phyloP scores from a whole-genome alignment of 2,888 invertebrate species.

The Emmelina monodactyla region DNA sequence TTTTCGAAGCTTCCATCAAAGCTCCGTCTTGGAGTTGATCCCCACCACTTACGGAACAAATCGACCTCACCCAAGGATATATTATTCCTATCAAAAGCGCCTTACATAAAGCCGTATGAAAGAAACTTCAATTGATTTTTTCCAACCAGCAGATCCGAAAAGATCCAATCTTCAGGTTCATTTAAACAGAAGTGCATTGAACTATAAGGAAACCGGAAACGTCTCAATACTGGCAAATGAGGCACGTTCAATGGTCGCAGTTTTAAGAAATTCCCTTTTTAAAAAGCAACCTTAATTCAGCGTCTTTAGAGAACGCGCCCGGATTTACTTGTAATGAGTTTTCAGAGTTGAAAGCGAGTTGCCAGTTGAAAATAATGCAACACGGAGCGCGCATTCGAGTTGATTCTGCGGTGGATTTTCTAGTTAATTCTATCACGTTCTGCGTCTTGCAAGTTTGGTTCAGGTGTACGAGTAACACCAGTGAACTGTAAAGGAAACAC shows the following conservation, averaged over 20 bases:
- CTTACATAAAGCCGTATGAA: neutral
- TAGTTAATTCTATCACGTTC: neutral
- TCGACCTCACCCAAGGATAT: neutral
- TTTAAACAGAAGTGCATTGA: conserved; percentile 40
- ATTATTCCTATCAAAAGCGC: neutral
- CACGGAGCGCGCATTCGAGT: neutral
- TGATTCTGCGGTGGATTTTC: neutral
- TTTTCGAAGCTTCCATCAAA: neutral
- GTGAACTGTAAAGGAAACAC: too few species aligned
- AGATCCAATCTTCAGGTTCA: conserved; percentile 37
- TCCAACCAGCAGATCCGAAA: conserved; percentile 28
- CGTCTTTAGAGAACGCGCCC: conserved; percentile 59
- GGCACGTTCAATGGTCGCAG: conserved; percentile 48
- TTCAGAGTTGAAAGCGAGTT: conserved; percentile 28
- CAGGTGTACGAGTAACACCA: too few species aligned
- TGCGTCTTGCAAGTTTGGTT: neutral
- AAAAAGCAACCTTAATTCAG: conserved; percentile 53
- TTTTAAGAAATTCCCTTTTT: conserved; percentile 54
- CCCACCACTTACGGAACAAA: neutral
- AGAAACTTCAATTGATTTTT: conserved; percentile 17
- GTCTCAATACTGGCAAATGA: conserved; percentile 60
- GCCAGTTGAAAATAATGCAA: neutral
- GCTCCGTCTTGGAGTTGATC: neutral
- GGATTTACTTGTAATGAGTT: conserved; percentile 66
- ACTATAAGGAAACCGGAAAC: conserved; percentile 35